Conservation (phyloP, 2,797 vertebrate genomes). For the Aythya fuligula region DNA sequence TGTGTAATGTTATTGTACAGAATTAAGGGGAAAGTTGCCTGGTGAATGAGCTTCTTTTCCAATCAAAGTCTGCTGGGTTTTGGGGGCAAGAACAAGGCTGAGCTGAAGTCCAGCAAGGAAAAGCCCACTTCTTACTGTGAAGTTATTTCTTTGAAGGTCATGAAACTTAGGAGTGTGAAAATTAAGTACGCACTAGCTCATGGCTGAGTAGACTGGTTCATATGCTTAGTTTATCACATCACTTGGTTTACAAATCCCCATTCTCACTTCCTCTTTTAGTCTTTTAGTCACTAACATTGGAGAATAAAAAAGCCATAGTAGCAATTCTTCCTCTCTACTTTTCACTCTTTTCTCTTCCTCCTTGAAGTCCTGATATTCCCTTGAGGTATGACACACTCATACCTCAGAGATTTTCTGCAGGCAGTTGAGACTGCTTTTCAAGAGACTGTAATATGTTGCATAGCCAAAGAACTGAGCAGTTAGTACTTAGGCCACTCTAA, state of each 20-base stretch:
- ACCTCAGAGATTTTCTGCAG: not conserved
- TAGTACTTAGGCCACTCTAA: not conserved
- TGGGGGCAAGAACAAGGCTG: not conserved
- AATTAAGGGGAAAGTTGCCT: constrained; percentile 12
- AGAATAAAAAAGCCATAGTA: not conserved
- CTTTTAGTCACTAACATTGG: not conserved
- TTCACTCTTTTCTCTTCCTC: constrained; percentile 1
- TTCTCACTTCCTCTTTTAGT: not conserved
- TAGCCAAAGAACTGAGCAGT: not conserved
- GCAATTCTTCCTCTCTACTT: not conserved
- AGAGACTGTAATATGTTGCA: not conserved
- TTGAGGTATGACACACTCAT: not conserved
- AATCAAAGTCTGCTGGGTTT: not conserved
- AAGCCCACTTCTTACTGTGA: not conserved
- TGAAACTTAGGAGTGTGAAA: constrained; percentile 2
- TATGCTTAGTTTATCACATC: not conserved
- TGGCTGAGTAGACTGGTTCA: not conserved
- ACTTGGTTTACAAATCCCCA: not conserved
- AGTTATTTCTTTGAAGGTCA: constrained; percentile 20
- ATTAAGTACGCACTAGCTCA: not conserved
- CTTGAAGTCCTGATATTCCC: not conserved
- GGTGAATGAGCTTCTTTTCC: constrained; percentile 17
- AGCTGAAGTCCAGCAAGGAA: not conserved
- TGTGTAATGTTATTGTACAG: not conserved
- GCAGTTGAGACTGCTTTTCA: constrained; percentile 20